Percentiles rank a stretch among this genome's conserved stretches.
phyloP scores from a whole-genome alignment of 2,113 vertebrate species.

The Pogonocichla stellata region DNA sequence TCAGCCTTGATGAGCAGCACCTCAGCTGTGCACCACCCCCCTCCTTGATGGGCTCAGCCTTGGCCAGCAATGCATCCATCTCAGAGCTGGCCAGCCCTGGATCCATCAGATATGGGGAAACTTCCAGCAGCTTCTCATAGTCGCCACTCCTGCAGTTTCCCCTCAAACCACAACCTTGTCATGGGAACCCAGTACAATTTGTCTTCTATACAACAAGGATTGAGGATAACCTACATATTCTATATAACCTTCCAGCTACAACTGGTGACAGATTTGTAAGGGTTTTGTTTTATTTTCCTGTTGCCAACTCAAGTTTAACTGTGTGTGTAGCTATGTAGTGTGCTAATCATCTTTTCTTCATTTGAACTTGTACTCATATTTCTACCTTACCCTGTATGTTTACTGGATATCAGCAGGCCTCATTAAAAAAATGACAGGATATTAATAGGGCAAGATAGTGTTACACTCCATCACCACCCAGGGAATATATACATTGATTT shows the following conservation, averaged over 20 bases:
- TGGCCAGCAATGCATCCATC: fast-evolving
- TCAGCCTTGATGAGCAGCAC: neutral
- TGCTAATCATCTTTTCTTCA: neutral
- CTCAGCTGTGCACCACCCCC: too few relatives aligned
- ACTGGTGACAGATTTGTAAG: neutral
- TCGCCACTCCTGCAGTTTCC: too few relatives aligned
- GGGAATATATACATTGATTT: neutral
- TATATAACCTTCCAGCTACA: neutral
- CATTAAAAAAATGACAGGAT: neutral
- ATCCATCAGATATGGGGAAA: neutral
- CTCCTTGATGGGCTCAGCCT: neutral
- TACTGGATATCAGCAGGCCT: neutral
- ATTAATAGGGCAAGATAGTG: neutral
- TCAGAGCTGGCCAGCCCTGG: neutral
- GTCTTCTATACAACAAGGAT: neutral
- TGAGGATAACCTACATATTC: neutral
- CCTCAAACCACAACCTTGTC: neutral
- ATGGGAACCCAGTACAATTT: neutral
- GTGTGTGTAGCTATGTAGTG: neutral
- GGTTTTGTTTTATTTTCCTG: neutral
- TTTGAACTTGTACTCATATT: neutral
- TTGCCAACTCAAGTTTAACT: neutral
- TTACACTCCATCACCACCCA: neutral
- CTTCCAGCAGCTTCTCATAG: neutral
- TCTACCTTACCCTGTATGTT: neutral